A percentile compares a stretch with the other conserved stretches of the same genome.
Evolutionary conservation across 2,797 vertebrate genomes (phyloP).

Genomic region (Argyrosomus regius): DNA sequence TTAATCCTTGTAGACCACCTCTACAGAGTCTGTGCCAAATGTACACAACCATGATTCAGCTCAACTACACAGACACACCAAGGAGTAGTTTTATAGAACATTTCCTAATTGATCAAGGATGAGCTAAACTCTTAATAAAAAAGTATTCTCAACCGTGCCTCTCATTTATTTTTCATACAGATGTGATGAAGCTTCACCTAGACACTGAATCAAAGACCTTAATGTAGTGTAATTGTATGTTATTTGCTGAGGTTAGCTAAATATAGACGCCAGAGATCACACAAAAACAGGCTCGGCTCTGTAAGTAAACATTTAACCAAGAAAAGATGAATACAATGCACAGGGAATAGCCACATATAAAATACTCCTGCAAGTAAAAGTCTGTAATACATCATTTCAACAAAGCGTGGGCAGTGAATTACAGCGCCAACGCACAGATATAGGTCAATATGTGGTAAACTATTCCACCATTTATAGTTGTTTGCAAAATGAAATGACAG

Average conservation of each 20-base stretch:
- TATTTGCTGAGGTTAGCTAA: background rate
- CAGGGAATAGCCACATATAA: background rate
- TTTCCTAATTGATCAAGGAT: background rate
- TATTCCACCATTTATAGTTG: constrained; percentile 2
- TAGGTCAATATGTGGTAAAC: background rate
- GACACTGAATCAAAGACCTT: background rate
- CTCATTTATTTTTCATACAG: background rate
- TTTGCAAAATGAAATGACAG: background rate
- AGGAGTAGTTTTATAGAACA: background rate
- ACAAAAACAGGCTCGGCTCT: background rate
- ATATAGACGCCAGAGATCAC: background rate
- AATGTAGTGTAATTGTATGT: background rate
- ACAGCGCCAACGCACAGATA: background rate
- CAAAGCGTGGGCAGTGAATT: background rate
- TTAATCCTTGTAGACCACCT: constrained; percentile 25
- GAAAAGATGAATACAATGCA: background rate
- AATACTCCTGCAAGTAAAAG: background rate
- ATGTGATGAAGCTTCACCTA: background rate
- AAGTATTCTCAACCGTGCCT: background rate
- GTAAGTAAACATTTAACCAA: background rate
- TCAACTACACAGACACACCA: constrained; percentile 11
- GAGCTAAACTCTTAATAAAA: constrained; percentile 4
- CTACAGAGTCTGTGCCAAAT: constrained; percentile 4
- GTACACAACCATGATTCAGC: constrained; percentile 21
- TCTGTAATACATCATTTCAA: background rate